These are phyloP conservation scores for Paedocypris sp. DNA, from an alignment of 2,113 vertebrate genomes.

Conservation along the genomic window DNA sequence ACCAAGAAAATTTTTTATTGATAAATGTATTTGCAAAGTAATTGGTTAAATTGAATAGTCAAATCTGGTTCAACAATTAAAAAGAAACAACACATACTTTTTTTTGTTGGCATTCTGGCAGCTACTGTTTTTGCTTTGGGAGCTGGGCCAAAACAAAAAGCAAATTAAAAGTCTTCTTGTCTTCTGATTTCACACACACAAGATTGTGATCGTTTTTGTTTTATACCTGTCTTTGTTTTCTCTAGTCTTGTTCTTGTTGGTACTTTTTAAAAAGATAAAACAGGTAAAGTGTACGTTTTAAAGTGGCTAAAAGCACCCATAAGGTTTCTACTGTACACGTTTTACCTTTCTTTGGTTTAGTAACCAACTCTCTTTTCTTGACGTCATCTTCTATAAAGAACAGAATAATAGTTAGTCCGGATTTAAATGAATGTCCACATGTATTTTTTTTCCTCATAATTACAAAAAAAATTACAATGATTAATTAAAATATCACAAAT, in stretches of 20 bases:
- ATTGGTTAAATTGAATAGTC: no score
- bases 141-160: neutral
- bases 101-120: neutral
- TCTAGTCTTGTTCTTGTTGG: slow-evolving; percentile 1
- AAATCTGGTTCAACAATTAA: no score
- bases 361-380: neutral
- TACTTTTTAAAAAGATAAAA: no score
- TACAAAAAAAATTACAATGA: no score
- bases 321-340: neutral
- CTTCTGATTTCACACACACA: neutral
- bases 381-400: neutral
- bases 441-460: neutral
- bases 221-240: slow-evolving; percentile 10
- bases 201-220: neutral
- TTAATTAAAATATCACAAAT: no score
- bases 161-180: neutral
- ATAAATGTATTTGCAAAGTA: no score
- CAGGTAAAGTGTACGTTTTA: no score
- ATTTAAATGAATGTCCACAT: neutral
- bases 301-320: no score
- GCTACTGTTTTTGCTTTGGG: neutral
- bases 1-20: no score
- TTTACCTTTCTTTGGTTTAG: slow-evolving; percentile 17
- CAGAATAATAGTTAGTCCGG: neutral
- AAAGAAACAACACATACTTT: no score